Conservation (phyloP, 1,140 invertebrate genomes). For the Brachionus rotundiformis region DNA sequence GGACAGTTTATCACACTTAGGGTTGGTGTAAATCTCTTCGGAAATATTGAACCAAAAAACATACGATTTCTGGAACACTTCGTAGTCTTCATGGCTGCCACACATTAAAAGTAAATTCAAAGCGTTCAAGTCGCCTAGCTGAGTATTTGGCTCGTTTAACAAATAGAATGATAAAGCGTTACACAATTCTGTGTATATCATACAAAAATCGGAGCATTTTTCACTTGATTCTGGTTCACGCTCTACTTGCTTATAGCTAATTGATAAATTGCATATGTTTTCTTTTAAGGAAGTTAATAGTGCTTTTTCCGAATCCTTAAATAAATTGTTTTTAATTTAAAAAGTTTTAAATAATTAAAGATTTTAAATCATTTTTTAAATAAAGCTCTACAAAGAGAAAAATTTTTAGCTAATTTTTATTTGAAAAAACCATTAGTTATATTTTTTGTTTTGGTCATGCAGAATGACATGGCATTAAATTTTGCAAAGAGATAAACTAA, state of each 20-base stretch:
- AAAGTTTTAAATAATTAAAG: no score
- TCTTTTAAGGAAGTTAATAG: conserved; percentile 34
- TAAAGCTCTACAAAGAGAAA: no score
- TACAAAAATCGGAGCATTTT: conserved; percentile 50
- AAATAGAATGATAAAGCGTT: conserved; percentile 52
- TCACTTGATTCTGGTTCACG: conserved; percentile 21
- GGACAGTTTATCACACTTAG: conserved; percentile 74
- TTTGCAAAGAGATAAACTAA: no score
- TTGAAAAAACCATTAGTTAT: no score
- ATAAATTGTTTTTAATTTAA: conserved; percentile 15
- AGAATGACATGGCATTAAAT: no score
- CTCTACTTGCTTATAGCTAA: conserved; percentile 45
- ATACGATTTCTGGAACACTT: conserved; percentile 93
- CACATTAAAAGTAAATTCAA: conserved; percentile 86
- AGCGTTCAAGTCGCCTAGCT: conserved; percentile 75
- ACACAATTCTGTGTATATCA: conserved; percentile 49
- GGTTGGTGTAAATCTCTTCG: conserved; percentile 85
- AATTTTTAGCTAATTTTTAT: no score
- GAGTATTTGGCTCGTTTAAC: conserved; percentile 56
- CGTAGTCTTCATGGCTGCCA: conserved; percentile 94
- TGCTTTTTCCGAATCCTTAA: not conserved
- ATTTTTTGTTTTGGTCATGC: no score
- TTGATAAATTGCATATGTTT: conserved; percentile 31
- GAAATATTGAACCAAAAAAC: conserved; percentile 93
- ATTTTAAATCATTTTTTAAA: not conserved